phyloP scores from a whole-genome alignment of 2,797 vertebrate genomes.

The Hapalemur alaotrensis region DNA sequence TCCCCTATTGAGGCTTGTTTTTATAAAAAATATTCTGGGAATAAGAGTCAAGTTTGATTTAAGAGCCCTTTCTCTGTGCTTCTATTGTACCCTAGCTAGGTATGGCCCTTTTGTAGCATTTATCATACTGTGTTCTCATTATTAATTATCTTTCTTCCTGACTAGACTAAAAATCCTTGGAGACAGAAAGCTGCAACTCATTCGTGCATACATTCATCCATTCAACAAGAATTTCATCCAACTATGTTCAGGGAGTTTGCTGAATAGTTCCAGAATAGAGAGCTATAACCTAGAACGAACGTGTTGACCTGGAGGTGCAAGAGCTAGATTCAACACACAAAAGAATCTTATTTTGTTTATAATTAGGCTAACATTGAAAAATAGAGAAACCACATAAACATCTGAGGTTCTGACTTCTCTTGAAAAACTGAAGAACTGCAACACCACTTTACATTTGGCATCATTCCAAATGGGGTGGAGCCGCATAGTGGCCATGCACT shows the following conservation, averaged over 20 bases:
- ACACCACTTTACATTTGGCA: too few species aligned
- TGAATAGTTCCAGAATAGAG: neutral
- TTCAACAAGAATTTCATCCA: neutral
- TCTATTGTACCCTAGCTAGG: neutral
- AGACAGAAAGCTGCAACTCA: neutral
- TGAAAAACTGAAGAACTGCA: neutral
- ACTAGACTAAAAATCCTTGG: neutral
- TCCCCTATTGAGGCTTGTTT: neutral
- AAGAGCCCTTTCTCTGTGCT: neutral
- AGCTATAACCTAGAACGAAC: neutral
- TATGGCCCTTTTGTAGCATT: neutral
- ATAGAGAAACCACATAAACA: neutral
- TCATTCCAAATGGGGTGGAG: too few species aligned
- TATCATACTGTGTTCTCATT: neutral
- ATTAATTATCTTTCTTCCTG: neutral
- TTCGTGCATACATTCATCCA: neutral
- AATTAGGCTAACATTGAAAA: neutral
- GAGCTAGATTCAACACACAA: neutral
- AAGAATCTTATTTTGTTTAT: neutral
- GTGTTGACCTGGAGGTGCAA: neutral
- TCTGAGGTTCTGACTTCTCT: neutral
- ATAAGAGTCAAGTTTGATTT: neutral
- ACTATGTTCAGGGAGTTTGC: neutral
- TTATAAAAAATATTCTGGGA: neutral
- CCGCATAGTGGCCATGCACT: neutral